A percentile compares a stretch with the other conserved stretches of the same genome.
Conservation (phyloP, 2,888 invertebrate genomes). For the Oxyteleia sp. region DNA sequence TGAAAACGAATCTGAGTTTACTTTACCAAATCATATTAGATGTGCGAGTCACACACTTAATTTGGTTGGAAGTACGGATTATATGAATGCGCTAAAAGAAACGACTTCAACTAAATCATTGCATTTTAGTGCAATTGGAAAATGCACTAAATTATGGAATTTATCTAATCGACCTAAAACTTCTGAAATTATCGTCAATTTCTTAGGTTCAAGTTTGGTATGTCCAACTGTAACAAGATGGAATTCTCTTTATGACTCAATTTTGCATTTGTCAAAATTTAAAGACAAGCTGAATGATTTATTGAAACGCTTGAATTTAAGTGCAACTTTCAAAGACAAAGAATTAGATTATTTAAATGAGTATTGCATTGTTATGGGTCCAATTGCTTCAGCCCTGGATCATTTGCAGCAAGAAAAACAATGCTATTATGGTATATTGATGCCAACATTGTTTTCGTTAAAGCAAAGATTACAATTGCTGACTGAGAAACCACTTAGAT, state of each 20-base stretch:
- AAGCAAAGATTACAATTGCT: slow-evolving; percentile 15
- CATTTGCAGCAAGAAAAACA: slow-evolving; percentile 17
- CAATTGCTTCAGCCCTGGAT: slow-evolving; percentile 14
- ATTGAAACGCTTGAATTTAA: slow-evolving; percentile 4
- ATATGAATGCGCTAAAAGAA: slow-evolving; percentile 21
- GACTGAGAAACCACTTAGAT: not conserved
- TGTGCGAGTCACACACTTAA: slow-evolving; percentile 30
- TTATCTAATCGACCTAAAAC: slow-evolving; percentile 35
- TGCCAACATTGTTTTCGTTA: slow-evolving; percentile 19
- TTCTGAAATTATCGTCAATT: slow-evolving; percentile 32
- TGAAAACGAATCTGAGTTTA: not conserved
- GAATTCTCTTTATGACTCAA: slow-evolving; percentile 31
- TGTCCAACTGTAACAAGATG: slow-evolving; percentile 17
- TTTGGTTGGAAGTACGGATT: slow-evolving; percentile 30
- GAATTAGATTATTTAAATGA: slow-evolving; percentile 21
- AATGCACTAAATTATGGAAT: slow-evolving; percentile 40
- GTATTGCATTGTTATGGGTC: slow-evolving; percentile 24
- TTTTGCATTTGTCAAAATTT: slow-evolving; percentile 16
- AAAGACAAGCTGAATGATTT: slow-evolving; percentile 19
- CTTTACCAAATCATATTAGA: slow-evolving; percentile 29
- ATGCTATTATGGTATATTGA: slow-evolving; percentile 10
- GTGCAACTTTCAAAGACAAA: slow-evolving; percentile 9
- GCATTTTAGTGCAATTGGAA: slow-evolving; percentile 25
- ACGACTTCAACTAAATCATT: slow-evolving; percentile 7
- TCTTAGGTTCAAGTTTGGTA: slow-evolving; percentile 17